phyloP scores from a whole-genome alignment of 2,888 invertebrate genomes.

The Volucella inanis region DNA sequence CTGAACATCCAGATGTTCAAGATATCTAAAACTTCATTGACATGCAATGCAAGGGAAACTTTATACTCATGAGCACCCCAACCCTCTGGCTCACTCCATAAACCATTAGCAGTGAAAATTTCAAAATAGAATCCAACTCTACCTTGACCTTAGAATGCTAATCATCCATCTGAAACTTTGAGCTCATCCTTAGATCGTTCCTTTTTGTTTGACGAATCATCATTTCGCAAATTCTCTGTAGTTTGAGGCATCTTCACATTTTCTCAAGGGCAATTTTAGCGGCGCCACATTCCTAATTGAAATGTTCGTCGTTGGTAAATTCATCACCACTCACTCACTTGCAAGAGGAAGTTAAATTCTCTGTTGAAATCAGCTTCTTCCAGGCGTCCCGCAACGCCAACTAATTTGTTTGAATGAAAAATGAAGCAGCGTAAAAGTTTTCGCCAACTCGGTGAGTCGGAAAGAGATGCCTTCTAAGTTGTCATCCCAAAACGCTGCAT shows the following conservation, averaged over 20 bases:
- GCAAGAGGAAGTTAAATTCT: conserved; percentile 46
- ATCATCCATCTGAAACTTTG: too few relatives aligned
- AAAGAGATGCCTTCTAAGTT: conserved; percentile 14
- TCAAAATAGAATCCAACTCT: too few relatives aligned
- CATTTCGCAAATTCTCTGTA: not conserved
- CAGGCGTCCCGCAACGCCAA: conserved; percentile 26
- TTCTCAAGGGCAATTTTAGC: not conserved
- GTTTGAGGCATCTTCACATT: not conserved
- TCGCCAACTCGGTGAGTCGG: conserved; percentile 17
- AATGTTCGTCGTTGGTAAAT: conserved; percentile 36
- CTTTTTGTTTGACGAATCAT: not conserved
- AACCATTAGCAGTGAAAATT: too few relatives aligned
- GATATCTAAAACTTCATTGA: too few relatives aligned
- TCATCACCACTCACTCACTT: conserved; percentile 31
- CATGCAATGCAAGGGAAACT: too few relatives aligned
- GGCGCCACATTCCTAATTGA: conserved; percentile 36
- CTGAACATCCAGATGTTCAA: too few relatives aligned
- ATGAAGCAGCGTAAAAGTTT: conserved; percentile 38
- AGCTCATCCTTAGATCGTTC: not conserved
- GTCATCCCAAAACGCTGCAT: conserved; percentile 54
- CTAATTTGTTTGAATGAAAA: conserved; percentile 51
- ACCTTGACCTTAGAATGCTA: too few relatives aligned
- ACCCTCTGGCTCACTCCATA: too few relatives aligned
- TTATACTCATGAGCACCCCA: too few relatives aligned
- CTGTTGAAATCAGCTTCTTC: conserved; percentile 39